Evolutionary conservation across 2,797 vertebrate genomes (phyloP).

Genomic region (Brachyrhaphis roseni): DNA sequence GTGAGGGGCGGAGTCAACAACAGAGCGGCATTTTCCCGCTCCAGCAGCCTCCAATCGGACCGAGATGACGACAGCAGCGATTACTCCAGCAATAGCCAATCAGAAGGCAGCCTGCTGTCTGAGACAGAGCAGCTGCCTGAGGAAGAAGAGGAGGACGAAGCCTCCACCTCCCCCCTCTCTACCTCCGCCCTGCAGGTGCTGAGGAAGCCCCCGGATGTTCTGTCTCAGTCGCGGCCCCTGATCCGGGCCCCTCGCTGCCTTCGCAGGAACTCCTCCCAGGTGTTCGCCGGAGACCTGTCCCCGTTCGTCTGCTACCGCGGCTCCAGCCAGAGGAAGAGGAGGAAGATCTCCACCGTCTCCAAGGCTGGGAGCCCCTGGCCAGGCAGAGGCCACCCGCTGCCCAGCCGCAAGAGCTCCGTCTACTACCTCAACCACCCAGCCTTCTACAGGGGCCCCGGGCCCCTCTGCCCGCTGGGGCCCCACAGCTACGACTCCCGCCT

Average conservation of each 20-base stretch:
- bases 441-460: constrained; percentile 64
- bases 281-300: constrained; percentile 67
- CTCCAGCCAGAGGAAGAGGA: constrained; percentile 62
- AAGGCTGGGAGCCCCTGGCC: constrained; percentile 74
- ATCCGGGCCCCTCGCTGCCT: constrained; percentile 82
- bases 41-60: constrained; percentile 68
- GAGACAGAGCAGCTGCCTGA: constrained; percentile 41
- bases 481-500: constrained; percentile 60
- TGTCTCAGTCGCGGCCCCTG: constrained; percentile 44
- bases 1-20: constrained; percentile 43
- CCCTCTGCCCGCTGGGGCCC: constrained; percentile 59
- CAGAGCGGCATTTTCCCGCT: constrained; percentile 37
- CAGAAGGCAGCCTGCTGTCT: constrained; percentile 54
- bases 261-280: constrained; percentile 82
- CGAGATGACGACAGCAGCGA: constrained; percentile 44
- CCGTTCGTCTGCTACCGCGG: constrained; percentile 52
- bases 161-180: constrained; percentile 12
- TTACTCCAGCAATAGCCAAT: constrained; percentile 52
- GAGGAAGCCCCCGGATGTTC: constrained; percentile 28
- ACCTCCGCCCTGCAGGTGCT: constrained; percentile 26
- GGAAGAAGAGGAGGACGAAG: constrained; percentile 52
- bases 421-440: constrained; percentile 58
- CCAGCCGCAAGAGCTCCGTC: constrained; percentile 68
- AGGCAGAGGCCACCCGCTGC: constrained; percentile 48
- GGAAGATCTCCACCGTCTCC: constrained; percentile 73